Evolutionary conservation across 1,140 invertebrate species (phyloP).

Genomic region (Euglossa dilemma): DNA sequence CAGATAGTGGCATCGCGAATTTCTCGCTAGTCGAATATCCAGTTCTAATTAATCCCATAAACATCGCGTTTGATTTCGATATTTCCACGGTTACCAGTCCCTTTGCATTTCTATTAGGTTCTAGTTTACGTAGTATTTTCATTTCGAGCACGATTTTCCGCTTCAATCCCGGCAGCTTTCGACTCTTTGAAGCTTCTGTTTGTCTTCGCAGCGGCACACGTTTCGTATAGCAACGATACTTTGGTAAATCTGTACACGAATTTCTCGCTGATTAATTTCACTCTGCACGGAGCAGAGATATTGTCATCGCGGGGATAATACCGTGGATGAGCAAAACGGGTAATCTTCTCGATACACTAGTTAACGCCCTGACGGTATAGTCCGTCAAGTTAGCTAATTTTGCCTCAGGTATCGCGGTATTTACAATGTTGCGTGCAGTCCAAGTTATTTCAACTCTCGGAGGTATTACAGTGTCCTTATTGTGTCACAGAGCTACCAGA

Average conservation of each 20-base stretch:
- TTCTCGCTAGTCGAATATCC: not conserved
- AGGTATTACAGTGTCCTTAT: slow-evolving; percentile 39
- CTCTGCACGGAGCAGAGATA: not conserved
- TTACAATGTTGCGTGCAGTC: slow-evolving; percentile 37
- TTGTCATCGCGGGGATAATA: slow-evolving; percentile 10
- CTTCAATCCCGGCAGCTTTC: no score
- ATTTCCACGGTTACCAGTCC: not conserved
- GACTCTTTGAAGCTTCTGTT: no score
- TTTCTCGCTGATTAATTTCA: slow-evolving; percentile 6
- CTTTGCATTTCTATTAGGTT: not conserved
- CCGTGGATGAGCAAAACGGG: not conserved
- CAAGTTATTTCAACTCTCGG: slow-evolving; percentile 40
- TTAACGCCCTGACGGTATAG: not conserved
- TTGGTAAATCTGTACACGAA: not conserved
- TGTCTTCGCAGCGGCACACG: no score
- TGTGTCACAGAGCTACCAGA: slow-evolving; percentile 8
- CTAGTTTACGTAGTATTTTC: no score
- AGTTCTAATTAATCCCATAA: not conserved
- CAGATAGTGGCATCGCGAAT: slow-evolving; percentile 5
- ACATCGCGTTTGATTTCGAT: no score
- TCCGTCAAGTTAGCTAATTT: slow-evolving; percentile 23
- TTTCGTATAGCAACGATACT: no score
- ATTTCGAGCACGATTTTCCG: no score
- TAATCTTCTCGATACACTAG: not conserved
- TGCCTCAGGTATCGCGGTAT: slow-evolving; percentile 36